These are phyloP conservation scores for Hipparchia sbordonii DNA, from an alignment of 2,888 invertebrate genomes.

Conservation along the genomic window DNA sequence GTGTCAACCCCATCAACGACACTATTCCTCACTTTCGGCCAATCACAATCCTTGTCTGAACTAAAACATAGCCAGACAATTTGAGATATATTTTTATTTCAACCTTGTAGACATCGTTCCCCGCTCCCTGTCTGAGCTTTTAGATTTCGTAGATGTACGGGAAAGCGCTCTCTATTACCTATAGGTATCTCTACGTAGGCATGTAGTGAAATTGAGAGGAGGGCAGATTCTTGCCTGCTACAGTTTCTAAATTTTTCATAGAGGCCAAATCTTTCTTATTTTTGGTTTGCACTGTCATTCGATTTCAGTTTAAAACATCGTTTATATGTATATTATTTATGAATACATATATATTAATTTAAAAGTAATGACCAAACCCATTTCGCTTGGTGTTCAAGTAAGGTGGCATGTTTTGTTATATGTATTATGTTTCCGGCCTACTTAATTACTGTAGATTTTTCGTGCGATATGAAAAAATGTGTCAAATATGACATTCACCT, in stretches of 20 bases:
- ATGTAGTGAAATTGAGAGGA: constrained; percentile 15
- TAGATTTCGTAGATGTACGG: constrained; percentile 21
- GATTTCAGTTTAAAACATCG: too few species aligned
- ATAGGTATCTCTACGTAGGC: constrained; percentile 13
- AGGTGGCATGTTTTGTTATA: too few species aligned
- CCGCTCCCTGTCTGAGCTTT: constrained; percentile 62
- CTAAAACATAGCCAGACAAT: constrained; percentile 74
- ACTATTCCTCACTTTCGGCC: constrained; percentile 35
- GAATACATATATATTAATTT: too few species aligned
- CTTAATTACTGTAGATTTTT: too few species aligned
- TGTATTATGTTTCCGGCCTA: too few species aligned
- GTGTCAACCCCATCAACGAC: constrained; percentile 21
- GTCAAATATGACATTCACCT: neutral
- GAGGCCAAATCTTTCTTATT: neutral
- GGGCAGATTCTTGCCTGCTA: constrained; percentile 25
- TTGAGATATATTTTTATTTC: constrained; percentile 52
- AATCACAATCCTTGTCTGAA: constrained; percentile 50
- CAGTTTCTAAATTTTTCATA: neutral
- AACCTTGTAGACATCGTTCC: constrained; percentile 56
- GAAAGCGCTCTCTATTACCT: constrained; percentile 11
- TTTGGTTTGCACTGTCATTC: neutral
- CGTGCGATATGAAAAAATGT: neutral
- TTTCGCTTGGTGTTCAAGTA: too few species aligned
- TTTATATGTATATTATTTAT: too few species aligned
- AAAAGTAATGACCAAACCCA: too few species aligned